Base-by-base conservation (phyloP, 2,113 vertebrate genomes). In the Apistogramma diplotaenia region DNA sequence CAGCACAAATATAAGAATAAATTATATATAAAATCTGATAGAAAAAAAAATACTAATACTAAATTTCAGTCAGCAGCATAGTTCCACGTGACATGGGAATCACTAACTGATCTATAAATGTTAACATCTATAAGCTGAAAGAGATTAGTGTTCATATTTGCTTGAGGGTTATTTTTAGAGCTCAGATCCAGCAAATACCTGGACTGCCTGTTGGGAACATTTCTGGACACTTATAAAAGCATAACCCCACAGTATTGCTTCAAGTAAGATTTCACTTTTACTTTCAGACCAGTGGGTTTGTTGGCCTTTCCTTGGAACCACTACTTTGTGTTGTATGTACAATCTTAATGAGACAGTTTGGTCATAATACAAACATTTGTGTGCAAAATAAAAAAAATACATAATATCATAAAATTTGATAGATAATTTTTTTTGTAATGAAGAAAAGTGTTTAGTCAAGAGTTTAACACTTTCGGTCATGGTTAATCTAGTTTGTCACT, bases 171-270 rank as follows among this genome's bases (percentile, higher is more conserved):
- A n/a, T 70, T 70, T 27, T 70, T 49, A 13, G 16, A 49, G 9
- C 40, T 70, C 27, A n/a, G 11, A 43, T 75, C 15, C 29, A 61
- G 79, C 74, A 87, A 81, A 87, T 86, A 37, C 70, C 61, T 78
- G 16, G 3, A 40, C 13, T 58, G 13, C 55, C 12, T 74, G 11
- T 46, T 79, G 13, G 55, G 23, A 65, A 55, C 58, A 51, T 60
- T 40, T 37, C 11, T 37, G 21, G 10, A 11, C 29, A 3, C 29
- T 74, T 56, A 18, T 65, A 16, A 54, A 74, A 59, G 16, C 11
- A 46, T 29, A 16, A n/a, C 29, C 9, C 40, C 25, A 6, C 33
- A 37, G 1, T 46, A 11, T 67, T 76, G 33, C 15, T 9, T 51
- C 61, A 29, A 35, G 15, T 18, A 6, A 33, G 6, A 7, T 86